These are phyloP conservation scores for Hesperophylax magnus DNA, from an alignment of 1,140 invertebrate genomes.

Conservation along the genomic window DNA sequence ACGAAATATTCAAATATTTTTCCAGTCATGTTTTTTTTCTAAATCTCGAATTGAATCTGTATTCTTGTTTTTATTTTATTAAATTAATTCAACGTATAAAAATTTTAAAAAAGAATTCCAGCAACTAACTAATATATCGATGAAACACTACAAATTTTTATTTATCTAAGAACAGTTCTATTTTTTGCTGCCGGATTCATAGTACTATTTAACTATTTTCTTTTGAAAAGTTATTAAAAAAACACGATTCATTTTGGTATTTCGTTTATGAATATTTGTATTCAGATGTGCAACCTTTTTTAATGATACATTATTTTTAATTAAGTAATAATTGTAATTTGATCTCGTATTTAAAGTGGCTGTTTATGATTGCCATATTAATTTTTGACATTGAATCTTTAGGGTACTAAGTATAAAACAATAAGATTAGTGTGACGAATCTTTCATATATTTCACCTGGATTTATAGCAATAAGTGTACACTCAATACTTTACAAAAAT, in stretches of 20 bases:
- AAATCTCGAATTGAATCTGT: too few species aligned
- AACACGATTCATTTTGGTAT: too few species aligned
- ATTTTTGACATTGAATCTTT: conserved; percentile 37
- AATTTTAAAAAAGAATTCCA: too few species aligned
- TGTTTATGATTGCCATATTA: conserved; percentile 55
- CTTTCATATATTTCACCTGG: not conserved
- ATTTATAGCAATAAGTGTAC: not conserved
- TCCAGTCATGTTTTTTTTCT: not conserved
- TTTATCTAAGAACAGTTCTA: too few species aligned
- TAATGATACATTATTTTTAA: not conserved
- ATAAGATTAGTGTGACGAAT: not conserved
- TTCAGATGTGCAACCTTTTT: not conserved
- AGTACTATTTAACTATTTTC: too few species aligned
- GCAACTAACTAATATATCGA: too few species aligned
- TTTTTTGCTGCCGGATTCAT: too few species aligned
- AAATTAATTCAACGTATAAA: too few species aligned
- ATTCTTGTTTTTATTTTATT: too few species aligned
- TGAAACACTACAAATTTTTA: too few species aligned
- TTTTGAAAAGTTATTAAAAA: too few species aligned
- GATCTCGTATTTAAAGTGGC: conserved; percentile 55
- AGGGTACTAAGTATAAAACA: not conserved
- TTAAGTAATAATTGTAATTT: conserved; percentile 49
- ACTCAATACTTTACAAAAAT: not conserved
- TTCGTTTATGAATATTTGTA: not conserved
- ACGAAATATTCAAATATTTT: not conserved